Evolutionary conservation across 1,140 invertebrate genomes (phyloP), one percentile per base, ranked within the genome.

Genomic region (Apis laboriosa): DNA sequence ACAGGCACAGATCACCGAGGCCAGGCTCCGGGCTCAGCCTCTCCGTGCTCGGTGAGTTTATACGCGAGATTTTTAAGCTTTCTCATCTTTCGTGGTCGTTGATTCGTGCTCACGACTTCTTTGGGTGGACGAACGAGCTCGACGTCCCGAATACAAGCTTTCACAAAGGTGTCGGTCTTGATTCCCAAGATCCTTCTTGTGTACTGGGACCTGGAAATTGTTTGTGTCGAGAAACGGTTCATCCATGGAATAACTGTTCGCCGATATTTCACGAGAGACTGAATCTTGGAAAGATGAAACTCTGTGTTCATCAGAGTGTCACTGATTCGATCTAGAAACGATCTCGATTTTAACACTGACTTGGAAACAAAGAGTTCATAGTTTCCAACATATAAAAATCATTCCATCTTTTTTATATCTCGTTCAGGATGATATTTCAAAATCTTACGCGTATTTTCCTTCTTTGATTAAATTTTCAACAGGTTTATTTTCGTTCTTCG

Each of bases 31-130:
- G 92, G 53, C 89, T 92, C 80, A 93, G 92, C 86, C 92, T 92
- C 85, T 93, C 92, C 43, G 90, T 93, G 24, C 88, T 93, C 60
- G 92, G 92, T 93, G 87, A 92, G 92, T 92, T 84, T 67, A 19
- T 8, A 17, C 61, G 53, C 53, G 24, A 60, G 19, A 34, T 34
- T 58, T 21, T 12, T 56, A 11, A 11, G 9, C 34, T n/a, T 55
- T 19, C 11, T 28, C 21, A 9, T 0, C 15, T n/a, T 17, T 9
- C 68, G 43, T 19, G 9, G 13, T 61, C 56, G 28, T 24, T 21
- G 56, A 17, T 28, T 60, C 56, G 24, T 24, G 9, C 8, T 34
- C 55, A 28, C 19, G 21, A 4, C 0, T 24, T 12, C 34, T 21
- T n/a, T 28, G 63, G 9, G 9, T 55, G 12, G 49, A 51, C n/a